Conservation (phyloP, 2,113 vertebrate species). For the Paramormyrops kingsleyae region DNA sequence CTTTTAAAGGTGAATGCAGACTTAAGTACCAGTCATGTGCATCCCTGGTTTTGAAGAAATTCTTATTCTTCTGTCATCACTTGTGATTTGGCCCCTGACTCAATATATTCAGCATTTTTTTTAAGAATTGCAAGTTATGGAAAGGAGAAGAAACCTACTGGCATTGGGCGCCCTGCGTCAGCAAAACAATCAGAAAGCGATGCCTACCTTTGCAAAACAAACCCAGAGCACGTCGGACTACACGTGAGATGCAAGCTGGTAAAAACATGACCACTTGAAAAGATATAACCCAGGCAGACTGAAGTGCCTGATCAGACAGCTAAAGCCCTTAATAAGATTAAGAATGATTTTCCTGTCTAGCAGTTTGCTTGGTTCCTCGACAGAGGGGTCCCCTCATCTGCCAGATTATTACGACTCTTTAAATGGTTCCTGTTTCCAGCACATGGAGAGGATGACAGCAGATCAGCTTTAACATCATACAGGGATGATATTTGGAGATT, state of each 20-base stretch:
- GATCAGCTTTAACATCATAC: not conserved
- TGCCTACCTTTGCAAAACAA: not conserved
- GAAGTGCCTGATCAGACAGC: conserved; percentile 55
- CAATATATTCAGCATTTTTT: not conserved
- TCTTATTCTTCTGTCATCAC: not conserved
- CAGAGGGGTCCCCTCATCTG: conserved; percentile 52
- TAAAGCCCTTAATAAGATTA: conserved; percentile 65
- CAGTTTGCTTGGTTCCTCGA: conserved; percentile 37
- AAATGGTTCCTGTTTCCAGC: conserved; percentile 47
- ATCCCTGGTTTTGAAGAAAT: not conserved
- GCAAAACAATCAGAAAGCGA: not conserved
- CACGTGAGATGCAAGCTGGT: not conserved
- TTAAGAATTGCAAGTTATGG: not conserved
- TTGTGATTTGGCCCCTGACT: not conserved
- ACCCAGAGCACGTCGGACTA: not conserved
- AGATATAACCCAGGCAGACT: conserved; percentile 51
- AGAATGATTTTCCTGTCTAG: conserved; percentile 63
- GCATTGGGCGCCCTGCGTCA: not conserved
- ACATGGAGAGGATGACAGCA: conserved; percentile 47
- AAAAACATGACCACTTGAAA: not conserved
- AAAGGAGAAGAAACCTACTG: not conserved
- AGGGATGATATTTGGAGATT: not conserved
- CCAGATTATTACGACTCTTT: conserved; percentile 52
- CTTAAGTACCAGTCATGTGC: not conserved
- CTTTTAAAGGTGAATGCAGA: not conserved